Evolutionary conservation across 2,113 vertebrate species (phyloP).

Genomic region (Oceanodroma tethys): DNA sequence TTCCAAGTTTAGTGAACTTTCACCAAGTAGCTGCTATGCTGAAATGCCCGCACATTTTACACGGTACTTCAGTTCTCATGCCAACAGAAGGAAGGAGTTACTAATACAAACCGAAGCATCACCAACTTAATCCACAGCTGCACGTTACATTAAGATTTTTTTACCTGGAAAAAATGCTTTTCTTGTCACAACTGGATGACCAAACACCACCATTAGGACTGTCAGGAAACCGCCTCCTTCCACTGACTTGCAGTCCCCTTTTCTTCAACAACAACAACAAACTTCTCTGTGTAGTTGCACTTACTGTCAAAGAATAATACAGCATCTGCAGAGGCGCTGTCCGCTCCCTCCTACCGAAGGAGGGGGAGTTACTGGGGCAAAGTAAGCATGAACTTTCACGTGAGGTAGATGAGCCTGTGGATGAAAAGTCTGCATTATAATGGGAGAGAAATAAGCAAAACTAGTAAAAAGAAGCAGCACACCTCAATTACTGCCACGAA

Average conservation of each 20-base stretch:
- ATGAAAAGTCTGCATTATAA: neutral
- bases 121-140: slow-evolving; percentile 50
- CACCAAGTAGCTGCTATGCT: neutral
- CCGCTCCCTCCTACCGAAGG: slow-evolving; percentile 86
- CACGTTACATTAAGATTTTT: slow-evolving; percentile 11
- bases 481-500: neutral
- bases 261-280: neutral
- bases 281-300: neutral
- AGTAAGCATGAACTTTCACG: slow-evolving; percentile 92
- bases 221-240: neutral
- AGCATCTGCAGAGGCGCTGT: slow-evolving; percentile 89
- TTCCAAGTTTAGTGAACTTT: neutral
- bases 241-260: neutral
- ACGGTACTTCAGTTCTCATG: neutral
- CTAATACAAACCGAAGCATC: slow-evolving; percentile 44
- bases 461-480: neutral
- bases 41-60: neutral
- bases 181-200: slow-evolving; percentile 45
- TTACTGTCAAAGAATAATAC: slow-evolving; percentile 86
- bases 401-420: slow-evolving; percentile 88
- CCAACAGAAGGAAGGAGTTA: slow-evolving; percentile 36
- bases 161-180: neutral
- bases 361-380: slow-evolving; percentile 89
- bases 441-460: neutral
- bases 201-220: neutral